Conservation (phyloP, 2,797 vertebrate species). For the Lemur catta region DNA sequence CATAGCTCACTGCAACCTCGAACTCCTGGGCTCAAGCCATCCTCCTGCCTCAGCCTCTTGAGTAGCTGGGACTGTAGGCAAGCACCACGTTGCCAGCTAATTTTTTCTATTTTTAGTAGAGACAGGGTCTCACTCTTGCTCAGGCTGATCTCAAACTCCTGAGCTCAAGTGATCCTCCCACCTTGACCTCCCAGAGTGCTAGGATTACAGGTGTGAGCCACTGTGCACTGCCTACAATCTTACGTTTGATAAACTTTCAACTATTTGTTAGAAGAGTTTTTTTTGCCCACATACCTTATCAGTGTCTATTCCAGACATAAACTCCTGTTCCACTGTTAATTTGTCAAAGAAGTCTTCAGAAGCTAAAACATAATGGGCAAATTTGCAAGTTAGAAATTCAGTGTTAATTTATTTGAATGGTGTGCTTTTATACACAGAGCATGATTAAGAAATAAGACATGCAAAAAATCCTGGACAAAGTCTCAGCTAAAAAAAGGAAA, state of each 20-base stretch:
- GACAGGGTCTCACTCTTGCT: too few relatives aligned
- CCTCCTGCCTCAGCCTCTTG: too few relatives aligned
- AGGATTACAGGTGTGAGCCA: too few relatives aligned
- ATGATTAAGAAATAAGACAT: not conserved
- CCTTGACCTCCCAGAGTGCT: too few relatives aligned
- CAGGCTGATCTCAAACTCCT: too few relatives aligned
- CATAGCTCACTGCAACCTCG: too few relatives aligned
- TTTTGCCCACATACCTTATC: slow-evolving; percentile 90
- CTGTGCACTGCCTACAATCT: not conserved
- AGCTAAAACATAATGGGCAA: slow-evolving; percentile 84
- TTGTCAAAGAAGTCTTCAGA: slow-evolving; percentile 99
- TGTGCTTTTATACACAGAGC: not conserved
- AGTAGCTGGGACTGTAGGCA: too few relatives aligned
- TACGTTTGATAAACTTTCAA: not conserved
- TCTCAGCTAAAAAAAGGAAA: too few relatives aligned
- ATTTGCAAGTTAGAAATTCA: slow-evolving; percentile 28
- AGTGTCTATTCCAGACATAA: slow-evolving; percentile 98
- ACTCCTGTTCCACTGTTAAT: slow-evolving; percentile 98
- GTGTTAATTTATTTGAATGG: not conserved
- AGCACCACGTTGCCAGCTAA: too few relatives aligned
- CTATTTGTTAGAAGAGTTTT: not conserved
- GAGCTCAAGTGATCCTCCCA: too few relatives aligned
- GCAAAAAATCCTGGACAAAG: not conserved
- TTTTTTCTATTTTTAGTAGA: too few relatives aligned
- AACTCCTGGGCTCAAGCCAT: too few relatives aligned